phyloP scores from a whole-genome alignment of 2,888 invertebrate genomes.

The Parascotia fuliginaria region DNA sequence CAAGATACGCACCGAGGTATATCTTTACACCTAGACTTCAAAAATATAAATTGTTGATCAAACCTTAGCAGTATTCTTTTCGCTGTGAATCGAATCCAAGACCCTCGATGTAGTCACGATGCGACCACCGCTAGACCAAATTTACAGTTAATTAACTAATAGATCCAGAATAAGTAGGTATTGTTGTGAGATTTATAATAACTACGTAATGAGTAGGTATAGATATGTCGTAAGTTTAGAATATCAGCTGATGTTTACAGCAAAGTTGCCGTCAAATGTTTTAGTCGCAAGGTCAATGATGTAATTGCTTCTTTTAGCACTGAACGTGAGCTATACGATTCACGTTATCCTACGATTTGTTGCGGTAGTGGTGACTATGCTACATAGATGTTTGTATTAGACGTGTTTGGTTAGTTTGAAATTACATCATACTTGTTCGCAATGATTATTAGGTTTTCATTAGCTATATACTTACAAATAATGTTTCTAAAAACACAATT shows the following conservation, averaged over 20 bases:
- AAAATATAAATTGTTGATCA: no score
- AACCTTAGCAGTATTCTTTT: no score
- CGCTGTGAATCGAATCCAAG: no score
- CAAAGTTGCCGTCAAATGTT: constrained; percentile 61
- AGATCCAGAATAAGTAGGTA: no score
- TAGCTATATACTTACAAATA: no score
- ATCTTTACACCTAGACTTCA: no score
- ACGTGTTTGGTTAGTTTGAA: constrained; percentile 63
- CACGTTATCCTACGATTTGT: constrained; percentile 38
- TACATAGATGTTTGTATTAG: constrained; percentile 14
- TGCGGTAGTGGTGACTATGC: constrained; percentile 8
- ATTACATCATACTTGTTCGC: constrained; percentile 67
- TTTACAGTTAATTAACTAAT: no score
- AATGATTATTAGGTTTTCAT: neutral
- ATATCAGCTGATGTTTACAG: constrained; percentile 71
- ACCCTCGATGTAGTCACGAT: no score
- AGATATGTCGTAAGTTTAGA: constrained; percentile 45
- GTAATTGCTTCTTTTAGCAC: constrained; percentile 81
- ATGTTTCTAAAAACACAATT: no score
- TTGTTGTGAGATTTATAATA: neutral
- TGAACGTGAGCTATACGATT: constrained; percentile 63
- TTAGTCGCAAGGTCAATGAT: constrained; percentile 78
- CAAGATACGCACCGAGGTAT: no score
- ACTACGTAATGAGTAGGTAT: neutral
- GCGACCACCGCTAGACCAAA: no score